These are phyloP conservation scores for Chondrosia reniformis DNA, from an alignment of 37 sponge, comb jelly and placozoan species.

Conservation along the genomic window DNA sequence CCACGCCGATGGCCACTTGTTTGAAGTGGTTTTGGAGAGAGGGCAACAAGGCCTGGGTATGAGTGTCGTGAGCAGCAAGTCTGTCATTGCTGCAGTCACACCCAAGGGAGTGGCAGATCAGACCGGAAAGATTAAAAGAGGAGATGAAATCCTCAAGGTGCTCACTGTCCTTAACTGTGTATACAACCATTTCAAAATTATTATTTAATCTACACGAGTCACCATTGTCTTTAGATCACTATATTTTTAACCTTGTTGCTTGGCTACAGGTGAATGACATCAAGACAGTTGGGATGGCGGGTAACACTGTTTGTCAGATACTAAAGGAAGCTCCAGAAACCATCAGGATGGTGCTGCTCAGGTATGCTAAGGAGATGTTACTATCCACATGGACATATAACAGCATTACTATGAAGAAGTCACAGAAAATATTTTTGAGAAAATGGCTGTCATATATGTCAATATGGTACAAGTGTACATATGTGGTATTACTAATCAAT, in stretches of 20 bases:
- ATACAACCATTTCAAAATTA: too few relatives aligned
- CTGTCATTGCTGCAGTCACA: constrained; percentile 58
- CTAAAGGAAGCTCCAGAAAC: constrained; percentile 38
- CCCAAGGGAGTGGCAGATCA: constrained; percentile 70
- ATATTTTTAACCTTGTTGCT: not conserved
- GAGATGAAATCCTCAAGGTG: constrained; percentile 76
- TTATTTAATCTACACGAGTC: too few relatives aligned
- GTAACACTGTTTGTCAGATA: constrained; percentile 44
- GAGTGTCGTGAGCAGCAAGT: not conserved
- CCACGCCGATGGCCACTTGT: constrained; percentile 57
- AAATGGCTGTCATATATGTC: too few relatives aligned
- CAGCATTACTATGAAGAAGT: too few relatives aligned
- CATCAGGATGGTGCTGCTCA: constrained; percentile 63
- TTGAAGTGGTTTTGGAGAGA: constrained; percentile 49
- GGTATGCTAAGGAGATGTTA: too few relatives aligned
- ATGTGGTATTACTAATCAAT: too few relatives aligned
- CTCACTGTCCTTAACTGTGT: too few relatives aligned
- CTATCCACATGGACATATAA: too few relatives aligned
- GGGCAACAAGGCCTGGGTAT: constrained; percentile 45
- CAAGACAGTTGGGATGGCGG: constrained; percentile 50
- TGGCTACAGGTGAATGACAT: constrained; percentile 54
- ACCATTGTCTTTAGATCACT: not conserved
- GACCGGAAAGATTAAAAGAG: constrained; percentile 50
- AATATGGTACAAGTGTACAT: too few relatives aligned
- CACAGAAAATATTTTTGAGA: too few relatives aligned